phyloP scores from a whole-genome alignment of 2,797 vertebrate species.

The Danionella dracula region DNA sequence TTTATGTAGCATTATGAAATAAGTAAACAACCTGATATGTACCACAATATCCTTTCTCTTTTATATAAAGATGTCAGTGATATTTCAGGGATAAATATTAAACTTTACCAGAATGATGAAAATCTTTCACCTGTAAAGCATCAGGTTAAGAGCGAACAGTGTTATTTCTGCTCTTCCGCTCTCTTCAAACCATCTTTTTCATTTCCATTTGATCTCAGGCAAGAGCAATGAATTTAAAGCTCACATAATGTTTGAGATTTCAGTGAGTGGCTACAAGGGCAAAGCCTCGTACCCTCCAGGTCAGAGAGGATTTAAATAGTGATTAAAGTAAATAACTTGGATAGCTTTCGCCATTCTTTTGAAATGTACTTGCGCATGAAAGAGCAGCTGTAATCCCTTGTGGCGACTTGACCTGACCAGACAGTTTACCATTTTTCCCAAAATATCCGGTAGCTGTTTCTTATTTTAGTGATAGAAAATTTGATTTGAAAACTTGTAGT shows the following conservation, averaged over 20 bases:
- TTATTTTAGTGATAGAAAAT: too few relatives aligned
- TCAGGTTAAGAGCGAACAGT: background rate
- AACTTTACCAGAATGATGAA: too few relatives aligned
- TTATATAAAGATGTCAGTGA: too few relatives aligned
- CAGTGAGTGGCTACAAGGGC: background rate
- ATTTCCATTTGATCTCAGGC: background rate
- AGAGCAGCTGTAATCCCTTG: background rate
- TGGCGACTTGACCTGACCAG: background rate
- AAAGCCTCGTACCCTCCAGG: background rate
- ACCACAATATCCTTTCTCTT: too few relatives aligned
- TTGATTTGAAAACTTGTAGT: too few relatives aligned
- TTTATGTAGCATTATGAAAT: too few relatives aligned
- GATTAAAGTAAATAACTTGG: background rate
- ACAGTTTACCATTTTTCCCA: background rate
- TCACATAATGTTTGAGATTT: background rate
- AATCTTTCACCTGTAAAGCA: conserved; percentile 12
- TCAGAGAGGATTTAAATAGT: conserved; percentile 6
- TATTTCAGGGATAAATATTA: too few relatives aligned
- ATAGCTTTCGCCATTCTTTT: background rate
- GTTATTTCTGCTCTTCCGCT: background rate
- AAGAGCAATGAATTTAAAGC: background rate
- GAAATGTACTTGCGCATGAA: background rate
- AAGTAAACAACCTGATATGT: too few relatives aligned
- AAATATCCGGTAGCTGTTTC: too few relatives aligned
- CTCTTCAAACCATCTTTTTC: background rate